Conservation (phyloP, 2,888 invertebrate species). For the Vesta saturnalis region DNA sequence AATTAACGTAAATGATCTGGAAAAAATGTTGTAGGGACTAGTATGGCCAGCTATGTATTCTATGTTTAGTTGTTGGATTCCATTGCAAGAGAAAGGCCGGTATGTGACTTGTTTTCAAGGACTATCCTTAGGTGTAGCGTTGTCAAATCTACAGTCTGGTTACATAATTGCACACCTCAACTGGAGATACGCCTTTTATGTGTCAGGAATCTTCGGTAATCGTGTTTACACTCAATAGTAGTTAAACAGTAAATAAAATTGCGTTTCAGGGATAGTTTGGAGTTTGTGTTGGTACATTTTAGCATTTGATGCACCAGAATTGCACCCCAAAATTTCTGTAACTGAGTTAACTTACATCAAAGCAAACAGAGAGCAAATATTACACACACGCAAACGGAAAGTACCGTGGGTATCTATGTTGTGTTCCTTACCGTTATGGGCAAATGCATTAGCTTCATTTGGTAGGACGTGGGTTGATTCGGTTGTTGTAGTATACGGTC, state of each 20-base stretch:
- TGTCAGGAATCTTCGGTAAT: background rate
- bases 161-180: background rate
- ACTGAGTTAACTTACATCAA: background rate
- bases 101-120: background rate
- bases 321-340: background rate
- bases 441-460: background rate
- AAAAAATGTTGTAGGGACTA: background rate
- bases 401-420: background rate
- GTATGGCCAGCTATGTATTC: background rate
- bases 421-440: background rate
- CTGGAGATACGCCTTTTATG: background rate
- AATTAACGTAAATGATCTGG: background rate
- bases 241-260: background rate
- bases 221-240: background rate
- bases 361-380: background rate
- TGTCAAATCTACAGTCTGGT: background rate
- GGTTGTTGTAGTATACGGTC: background rate
- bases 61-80: background rate
- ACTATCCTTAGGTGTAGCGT: background rate
- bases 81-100: background rate
- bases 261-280: background rate
- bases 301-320: background rate
- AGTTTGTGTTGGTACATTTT: background rate
- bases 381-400: background rate
- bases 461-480: background rate